phyloP scores from a whole-genome alignment of 30 jellyfish, hydroid and myxozoan species.

The Aurelia aurita complex sp. Pacific region DNA sequence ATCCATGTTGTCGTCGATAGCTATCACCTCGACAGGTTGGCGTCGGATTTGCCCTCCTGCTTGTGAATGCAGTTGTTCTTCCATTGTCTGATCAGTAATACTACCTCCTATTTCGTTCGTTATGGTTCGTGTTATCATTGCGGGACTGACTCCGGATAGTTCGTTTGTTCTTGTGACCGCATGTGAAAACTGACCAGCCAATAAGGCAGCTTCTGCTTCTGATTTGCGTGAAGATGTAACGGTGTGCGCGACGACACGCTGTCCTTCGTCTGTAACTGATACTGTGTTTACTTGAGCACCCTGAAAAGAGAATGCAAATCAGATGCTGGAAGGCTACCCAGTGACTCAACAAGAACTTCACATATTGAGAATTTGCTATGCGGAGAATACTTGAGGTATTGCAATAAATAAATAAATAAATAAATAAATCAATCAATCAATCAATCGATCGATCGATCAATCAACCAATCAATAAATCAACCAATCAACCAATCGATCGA shows the following conservation, averaged over 20 bases:
- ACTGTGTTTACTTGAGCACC: constrained; percentile 45
- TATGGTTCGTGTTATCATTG: constrained; percentile 42
- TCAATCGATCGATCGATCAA: no score
- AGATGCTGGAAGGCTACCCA: background rate
- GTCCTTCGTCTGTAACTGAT: constrained; percentile 31
- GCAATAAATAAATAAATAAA: no score
- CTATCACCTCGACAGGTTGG: constrained; percentile 26
- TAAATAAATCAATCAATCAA: no score
- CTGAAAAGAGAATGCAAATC: background rate
- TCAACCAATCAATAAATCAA: no score
- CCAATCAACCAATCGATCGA: no score
- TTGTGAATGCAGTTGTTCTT: constrained; percentile 19
- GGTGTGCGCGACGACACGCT: constrained; percentile 9
- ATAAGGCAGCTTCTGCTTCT: constrained; percentile 29
- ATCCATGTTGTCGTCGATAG: constrained; percentile 24
- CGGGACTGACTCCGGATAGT: constrained; percentile 50
- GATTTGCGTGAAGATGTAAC: constrained; percentile 41
- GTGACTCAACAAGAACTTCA: no score
- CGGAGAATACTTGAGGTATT: no score
- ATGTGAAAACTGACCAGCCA: constrained; percentile 43
- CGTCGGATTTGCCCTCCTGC: constrained; percentile 10
- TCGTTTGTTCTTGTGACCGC: constrained; percentile 41
- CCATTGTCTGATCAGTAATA: constrained; percentile 7
- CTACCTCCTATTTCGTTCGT: constrained; percentile 29
- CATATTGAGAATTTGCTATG: no score